Evolutionary conservation across 2,113 vertebrate genomes (phyloP), one percentile per base, ranked within the genome.

Genomic region (Pelusios castaneus): DNA sequence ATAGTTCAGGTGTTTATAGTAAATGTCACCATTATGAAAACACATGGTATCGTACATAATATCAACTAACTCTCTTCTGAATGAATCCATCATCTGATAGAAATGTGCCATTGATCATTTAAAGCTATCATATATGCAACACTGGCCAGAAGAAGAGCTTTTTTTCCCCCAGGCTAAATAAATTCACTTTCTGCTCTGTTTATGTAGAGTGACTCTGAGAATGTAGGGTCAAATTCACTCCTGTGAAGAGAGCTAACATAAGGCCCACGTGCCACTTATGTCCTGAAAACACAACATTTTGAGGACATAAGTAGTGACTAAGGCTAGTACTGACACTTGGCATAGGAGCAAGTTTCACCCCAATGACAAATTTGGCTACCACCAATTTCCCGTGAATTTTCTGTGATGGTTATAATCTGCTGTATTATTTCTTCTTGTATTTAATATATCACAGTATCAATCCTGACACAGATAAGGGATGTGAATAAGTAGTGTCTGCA

Each of bases 1-100:
- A 70, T 77, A 84, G 47, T 70, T 31, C 41, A 73, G n/a, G 11
- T 90, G 63, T 84, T 95, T 93, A 92, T 89, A 87, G 77, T 84
- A 89, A 87, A 82, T n/a, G 76, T 77, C 88, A 92, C 49, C 49
- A 24, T 75, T 84, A 87, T 88, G 87, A 96, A 47, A 95, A 89
- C n/a, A 24, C 5, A 47, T n/a, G 9, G 19, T 38, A 70, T 12
- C 90, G 81, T 21, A 52, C 21, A 31, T 54, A 84, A 89, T 52
- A 49, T 84, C 83, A 82, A 82, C 43, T 29, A 91, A 87, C 47
- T 81, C 21, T 95, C 90, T 89, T 92, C 96, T 94, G 94, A 93
- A 96, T 95, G 93, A 91, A 82, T 95, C 60, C 0, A 0, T 87
- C 13, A 85, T 58, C 81, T 91, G 52, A 17, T 38, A 2, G 31